Base-by-base conservation (phyloP, 2,113 vertebrate genomes). In the Mohoua ochrocephala region DNA sequence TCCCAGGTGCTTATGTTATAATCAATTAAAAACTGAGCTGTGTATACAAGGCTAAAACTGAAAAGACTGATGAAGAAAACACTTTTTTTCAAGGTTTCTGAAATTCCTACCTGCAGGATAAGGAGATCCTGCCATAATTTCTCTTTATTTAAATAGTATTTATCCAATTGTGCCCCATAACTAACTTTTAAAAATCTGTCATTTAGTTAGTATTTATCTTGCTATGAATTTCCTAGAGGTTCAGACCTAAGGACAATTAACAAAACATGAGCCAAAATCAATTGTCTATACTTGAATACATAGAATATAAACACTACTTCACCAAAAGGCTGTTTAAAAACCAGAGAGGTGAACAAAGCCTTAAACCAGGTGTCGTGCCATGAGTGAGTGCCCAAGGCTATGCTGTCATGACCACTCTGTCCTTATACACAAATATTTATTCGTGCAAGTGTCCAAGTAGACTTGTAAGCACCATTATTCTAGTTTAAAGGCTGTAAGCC, bases 381-480 rank as follows among this genome's bases (percentile, higher is more conserved):
- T 9, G 7, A 87, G 84, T 60, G 53, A 80, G 53, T 10, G 52
- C 53, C 37, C 56, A 68, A 85, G 70, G 61, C 81, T 77, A 16
- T 22, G 9, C 44, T 56, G 68, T 4, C 3, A 2, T 5, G 23
- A 28, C 10, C 35, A 15, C 15, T 83, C 37, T 50, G 18, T 10
- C 15, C 17, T 13, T 5, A 18, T 1, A 22, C 1, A 41, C 26
- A 60, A 54, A 9, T 31, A 16, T 1, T 35, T 44, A 13, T 4
- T 13, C 49, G 33, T 50, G 6, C 7, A 37, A 17, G 17, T 19
- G 42, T 67, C 31, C 39, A 18, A 28, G 35, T 0, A 89, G 19
- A 4, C 22, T 61, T 21, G 2, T 1, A 52, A 80, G 14, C 37
- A 35, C 12, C 0, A 0, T 26, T 45, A 33, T 20, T 52, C 21